These are phyloP conservation scores for Huso huso DNA, from an alignment of 2,797 vertebrate species.

Conservation along the genomic window DNA sequence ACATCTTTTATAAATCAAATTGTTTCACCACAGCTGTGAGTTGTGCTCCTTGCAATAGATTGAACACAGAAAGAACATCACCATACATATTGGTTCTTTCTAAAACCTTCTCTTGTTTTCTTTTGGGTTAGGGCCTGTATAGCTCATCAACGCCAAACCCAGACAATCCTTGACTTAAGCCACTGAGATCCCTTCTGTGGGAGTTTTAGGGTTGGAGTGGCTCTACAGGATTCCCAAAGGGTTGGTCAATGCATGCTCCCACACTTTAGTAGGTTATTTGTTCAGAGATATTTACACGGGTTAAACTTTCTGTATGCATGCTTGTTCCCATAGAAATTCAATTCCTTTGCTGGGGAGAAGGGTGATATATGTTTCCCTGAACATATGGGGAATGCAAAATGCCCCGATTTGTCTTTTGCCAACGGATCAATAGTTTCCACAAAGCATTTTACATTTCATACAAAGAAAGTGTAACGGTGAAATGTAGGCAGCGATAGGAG, in stretches of 20 bases:
- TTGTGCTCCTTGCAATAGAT: slow-evolving; percentile 54
- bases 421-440: too few relatives aligned
- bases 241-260: slow-evolving; percentile 28
- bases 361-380: neutral
- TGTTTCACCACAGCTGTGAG: slow-evolving; percentile 50
- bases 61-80: slow-evolving; percentile 20
- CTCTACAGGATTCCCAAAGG: slow-evolving; percentile 38
- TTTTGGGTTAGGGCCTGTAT: slow-evolving; percentile 46
- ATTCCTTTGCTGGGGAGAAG: neutral
- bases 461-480: too few relatives aligned
- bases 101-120: slow-evolving; percentile 54
- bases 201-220: neutral
- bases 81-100: slow-evolving; percentile 39
- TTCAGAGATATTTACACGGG: slow-evolving; percentile 34
- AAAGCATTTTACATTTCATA: too few relatives aligned
- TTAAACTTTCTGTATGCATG: slow-evolving; percentile 19
- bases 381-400: neutral
- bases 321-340: neutral
- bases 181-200: neutral
- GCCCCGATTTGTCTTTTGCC: too few relatives aligned
- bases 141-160: slow-evolving; percentile 45
- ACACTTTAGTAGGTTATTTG: slow-evolving; percentile 27
- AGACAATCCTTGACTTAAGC: neutral
- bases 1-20: slow-evolving; percentile 32
- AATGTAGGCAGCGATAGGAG: too few relatives aligned